Percentiles rank a stretch among this genome's conserved stretches.
phyloP scores from a whole-genome alignment of 2,113 vertebrate genomes.

The Apodemus sylvaticus region DNA sequence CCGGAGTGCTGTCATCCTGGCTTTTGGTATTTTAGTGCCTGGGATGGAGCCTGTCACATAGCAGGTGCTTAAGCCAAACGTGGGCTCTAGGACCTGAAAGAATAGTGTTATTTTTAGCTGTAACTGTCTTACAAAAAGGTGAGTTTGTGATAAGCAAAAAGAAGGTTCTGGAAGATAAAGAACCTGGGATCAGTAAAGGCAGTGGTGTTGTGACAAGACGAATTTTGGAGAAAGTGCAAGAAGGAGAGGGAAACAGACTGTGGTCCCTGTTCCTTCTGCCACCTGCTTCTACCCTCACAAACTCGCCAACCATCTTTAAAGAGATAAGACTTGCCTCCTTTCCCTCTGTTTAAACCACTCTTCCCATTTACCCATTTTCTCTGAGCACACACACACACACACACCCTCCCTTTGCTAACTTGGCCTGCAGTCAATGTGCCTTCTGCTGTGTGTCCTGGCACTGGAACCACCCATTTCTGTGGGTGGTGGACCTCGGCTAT shows the following conservation, averaged over 20 bases:
- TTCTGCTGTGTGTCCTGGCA: background rate
- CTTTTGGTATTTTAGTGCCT: background rate
- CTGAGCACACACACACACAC: too few relatives aligned
- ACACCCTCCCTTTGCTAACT: background rate
- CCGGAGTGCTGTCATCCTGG: background rate
- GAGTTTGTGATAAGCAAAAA: background rate
- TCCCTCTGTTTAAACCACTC: background rate
- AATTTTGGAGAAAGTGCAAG: background rate
- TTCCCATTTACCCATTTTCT: background rate
- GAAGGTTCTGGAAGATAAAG: background rate
- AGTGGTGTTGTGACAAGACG: background rate
- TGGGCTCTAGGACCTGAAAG: background rate
- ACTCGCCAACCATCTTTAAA: background rate
- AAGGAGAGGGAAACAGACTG: background rate
- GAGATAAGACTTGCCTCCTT: background rate
- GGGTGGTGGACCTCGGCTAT: too few relatives aligned
- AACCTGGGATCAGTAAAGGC: background rate
- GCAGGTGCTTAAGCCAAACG: background rate
- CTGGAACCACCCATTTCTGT: background rate
- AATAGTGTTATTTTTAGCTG: background rate
- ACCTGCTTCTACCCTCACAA: background rate
- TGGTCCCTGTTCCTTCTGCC: background rate
- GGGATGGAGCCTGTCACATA: background rate
- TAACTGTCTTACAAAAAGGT: background rate
- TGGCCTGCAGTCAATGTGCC: background rate